phyloP scores from a whole-genome alignment of 1,140 invertebrate genomes.

The Drosophila obscura region DNA sequence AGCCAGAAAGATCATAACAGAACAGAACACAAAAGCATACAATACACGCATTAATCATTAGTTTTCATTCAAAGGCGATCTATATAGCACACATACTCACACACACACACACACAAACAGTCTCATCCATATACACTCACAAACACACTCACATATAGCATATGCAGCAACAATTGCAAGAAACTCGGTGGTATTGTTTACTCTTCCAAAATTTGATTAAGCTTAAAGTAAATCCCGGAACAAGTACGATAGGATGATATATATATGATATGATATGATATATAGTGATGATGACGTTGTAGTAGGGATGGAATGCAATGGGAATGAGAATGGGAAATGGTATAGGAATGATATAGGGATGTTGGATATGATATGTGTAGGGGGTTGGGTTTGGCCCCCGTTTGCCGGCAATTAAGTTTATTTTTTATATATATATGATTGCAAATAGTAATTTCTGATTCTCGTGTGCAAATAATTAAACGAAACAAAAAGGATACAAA shows the following conservation, averaged over 20 bases:
- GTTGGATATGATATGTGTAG: slow-evolving; percentile 29
- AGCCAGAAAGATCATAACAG: slow-evolving; percentile 30
- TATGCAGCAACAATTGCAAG: slow-evolving; percentile 76
- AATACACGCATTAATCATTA: slow-evolving; percentile 75
- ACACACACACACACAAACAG: slow-evolving; percentile 22
- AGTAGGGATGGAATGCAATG: slow-evolving; percentile 45
- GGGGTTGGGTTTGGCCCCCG: slow-evolving; percentile 20
- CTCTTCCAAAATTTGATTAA: slow-evolving; percentile 82
- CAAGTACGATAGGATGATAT: slow-evolving; percentile 42
- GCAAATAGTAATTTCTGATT: slow-evolving; percentile 81
- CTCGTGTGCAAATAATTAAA: slow-evolving; percentile 82
- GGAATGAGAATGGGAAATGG: slow-evolving; percentile 26
- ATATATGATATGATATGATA: slow-evolving; percentile 38
- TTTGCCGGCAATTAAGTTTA: slow-evolving; percentile 79
- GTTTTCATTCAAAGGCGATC: slow-evolving; percentile 75
- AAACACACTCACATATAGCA: slow-evolving; percentile 50
- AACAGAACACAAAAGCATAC: slow-evolving; percentile 60
- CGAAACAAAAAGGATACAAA: slow-evolving; percentile 65
- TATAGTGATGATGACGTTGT: slow-evolving; percentile 26
- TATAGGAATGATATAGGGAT: slow-evolving; percentile 34
- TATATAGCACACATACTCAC: slow-evolving; percentile 61
- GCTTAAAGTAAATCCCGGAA: slow-evolving; percentile 70
- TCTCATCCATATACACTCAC: slow-evolving; percentile 39
- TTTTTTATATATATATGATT: slow-evolving; percentile 83
- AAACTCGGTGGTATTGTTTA: slow-evolving; percentile 80